phyloP scores from a whole-genome alignment of 2,797 vertebrate genomes.

The Decapterus maruadsi region DNA sequence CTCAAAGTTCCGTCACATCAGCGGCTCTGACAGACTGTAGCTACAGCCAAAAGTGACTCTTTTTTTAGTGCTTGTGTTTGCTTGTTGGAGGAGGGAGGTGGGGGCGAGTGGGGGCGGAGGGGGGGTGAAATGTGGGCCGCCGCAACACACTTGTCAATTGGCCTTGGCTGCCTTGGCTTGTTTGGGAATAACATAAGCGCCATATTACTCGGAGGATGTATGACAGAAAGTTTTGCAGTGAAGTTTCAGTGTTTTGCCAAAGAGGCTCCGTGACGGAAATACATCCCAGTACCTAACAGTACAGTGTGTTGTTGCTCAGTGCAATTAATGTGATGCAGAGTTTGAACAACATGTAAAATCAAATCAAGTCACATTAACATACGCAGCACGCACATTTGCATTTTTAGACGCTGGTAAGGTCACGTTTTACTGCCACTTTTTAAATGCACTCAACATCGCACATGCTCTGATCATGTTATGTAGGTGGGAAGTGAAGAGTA shows the following conservation, averaged over 20 bases:
- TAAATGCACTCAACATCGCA: background rate
- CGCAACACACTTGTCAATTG: constrained; percentile 20
- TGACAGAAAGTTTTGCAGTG: background rate
- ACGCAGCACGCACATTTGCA: background rate
- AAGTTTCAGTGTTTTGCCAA: constrained; percentile 2
- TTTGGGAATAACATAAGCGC: constrained; percentile 17
- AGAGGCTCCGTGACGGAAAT: constrained; percentile 1
- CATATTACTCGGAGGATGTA: background rate
- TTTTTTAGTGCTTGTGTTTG: background rate
- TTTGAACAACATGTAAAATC: background rate
- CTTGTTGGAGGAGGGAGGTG: constrained; percentile 12
- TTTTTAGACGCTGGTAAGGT: background rate
- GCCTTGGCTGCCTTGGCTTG: background rate
- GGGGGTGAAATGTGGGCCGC: background rate
- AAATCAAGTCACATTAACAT: background rate
- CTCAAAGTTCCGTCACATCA: constrained; percentile 48
- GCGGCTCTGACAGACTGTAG: constrained; percentile 15
- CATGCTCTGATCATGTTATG: background rate
- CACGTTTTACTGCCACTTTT: background rate
- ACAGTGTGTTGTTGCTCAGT: background rate
- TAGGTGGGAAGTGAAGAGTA: background rate
- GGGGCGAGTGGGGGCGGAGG: background rate
- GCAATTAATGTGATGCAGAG: background rate
- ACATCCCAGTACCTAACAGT: background rate
- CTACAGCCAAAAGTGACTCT: constrained; percentile 10